Percentiles rank a stretch among this genome's conserved stretches.
These are phyloP conservation scores for Cephus spinipes DNA, from an alignment of 2,888 invertebrate genomes.

Conservation along the genomic window DNA sequence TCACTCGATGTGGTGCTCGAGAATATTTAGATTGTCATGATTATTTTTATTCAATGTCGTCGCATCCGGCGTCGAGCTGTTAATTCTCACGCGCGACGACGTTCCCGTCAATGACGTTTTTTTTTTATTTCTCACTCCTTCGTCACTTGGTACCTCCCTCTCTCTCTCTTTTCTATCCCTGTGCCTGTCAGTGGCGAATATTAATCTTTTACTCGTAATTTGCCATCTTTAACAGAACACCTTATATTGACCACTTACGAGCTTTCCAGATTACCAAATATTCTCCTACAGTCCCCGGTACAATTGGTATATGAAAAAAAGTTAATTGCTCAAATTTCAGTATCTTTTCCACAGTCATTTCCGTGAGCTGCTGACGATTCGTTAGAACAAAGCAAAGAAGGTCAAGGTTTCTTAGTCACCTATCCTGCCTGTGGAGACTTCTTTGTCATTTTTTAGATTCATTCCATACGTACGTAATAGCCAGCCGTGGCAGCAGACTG, in stretches of 20 bases:
- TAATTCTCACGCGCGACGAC: conserved; percentile 5
- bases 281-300: background rate
- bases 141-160: background rate
- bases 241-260: background rate
- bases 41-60: conserved; percentile 13
- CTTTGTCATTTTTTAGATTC: background rate
- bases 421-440: background rate
- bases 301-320: background rate
- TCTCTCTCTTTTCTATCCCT: background rate
- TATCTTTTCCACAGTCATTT: background rate
- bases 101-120: background rate
- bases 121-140: background rate
- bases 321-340: background rate
- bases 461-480: background rate
- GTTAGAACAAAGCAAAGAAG: background rate
- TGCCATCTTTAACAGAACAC: background rate
- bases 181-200: background rate
- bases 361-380: background rate
- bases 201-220: background rate
- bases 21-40: conserved; percentile 15
- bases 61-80: conserved; percentile 10
- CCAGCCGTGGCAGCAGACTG: background rate
- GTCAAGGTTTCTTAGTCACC: background rate
- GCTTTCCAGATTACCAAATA: background rate
- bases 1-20: conserved; percentile 17